Evolutionary conservation across 2,797 vertebrate species (phyloP).

Genomic region (Oophaga sylvatica): DNA sequence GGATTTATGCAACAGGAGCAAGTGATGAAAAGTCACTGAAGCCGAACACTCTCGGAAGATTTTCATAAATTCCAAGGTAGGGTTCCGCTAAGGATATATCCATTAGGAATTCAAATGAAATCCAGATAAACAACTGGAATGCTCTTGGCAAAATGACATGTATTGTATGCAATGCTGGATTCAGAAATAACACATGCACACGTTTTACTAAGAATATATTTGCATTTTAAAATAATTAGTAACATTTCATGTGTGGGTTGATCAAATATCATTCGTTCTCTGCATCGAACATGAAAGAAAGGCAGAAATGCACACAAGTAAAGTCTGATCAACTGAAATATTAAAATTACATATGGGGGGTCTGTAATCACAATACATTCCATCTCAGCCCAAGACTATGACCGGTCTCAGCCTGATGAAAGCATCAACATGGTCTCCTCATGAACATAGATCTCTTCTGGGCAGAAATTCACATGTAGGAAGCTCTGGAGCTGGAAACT

Average conservation of each 20-base stretch:
- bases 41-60: neutral
- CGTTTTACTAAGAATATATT: slow-evolving; percentile 47
- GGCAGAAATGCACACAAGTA: neutral
- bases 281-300: slow-evolving; percentile 2
- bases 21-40: neutral
- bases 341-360: neutral
- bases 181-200: slow-evolving; percentile 43
- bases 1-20: neutral
- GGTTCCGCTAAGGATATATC: slow-evolving; percentile 51
- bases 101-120: slow-evolving; percentile 53
- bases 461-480: neutral
- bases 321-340: neutral
- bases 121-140: slow-evolving; percentile 54
- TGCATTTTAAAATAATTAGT: slow-evolving; percentile 53
- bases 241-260: slow-evolving; percentile 29
- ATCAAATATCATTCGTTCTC: neutral
- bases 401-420: neutral
- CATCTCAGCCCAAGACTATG: neutral
- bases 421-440: neutral
- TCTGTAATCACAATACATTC: neutral
- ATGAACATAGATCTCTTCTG: neutral
- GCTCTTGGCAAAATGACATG: slow-evolving; percentile 35
- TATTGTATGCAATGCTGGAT: slow-evolving; percentile 31
- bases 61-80: neutral
- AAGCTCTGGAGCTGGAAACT: neutral